Conservation (phyloP, 2,113 vertebrate genomes). For the Glareola pratincola region DNA sequence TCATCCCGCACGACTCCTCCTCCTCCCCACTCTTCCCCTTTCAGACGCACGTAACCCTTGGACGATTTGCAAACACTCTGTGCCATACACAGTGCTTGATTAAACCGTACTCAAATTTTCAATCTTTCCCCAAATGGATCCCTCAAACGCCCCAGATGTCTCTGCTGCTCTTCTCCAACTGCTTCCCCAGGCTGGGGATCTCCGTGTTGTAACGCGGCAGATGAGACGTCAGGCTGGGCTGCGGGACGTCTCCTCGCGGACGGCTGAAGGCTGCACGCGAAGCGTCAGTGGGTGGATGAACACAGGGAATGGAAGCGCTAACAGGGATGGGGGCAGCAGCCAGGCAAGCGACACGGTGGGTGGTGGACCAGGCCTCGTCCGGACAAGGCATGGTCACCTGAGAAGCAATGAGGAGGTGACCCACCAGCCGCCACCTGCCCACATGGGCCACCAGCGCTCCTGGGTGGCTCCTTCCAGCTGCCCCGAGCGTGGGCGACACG, state of each 20-base stretch:
- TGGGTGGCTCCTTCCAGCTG: neutral
- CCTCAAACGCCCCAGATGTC: neutral
- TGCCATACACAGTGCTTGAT: neutral
- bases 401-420: neutral
- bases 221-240: rapidly evolving
- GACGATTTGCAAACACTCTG: neutral
- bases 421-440: neutral
- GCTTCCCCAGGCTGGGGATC: neutral
- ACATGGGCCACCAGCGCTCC: neutral
- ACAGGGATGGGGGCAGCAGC: neutral
- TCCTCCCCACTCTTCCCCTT: neutral
- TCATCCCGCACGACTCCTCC: neutral
- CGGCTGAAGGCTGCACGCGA: neutral
- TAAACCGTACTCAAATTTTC: neutral
- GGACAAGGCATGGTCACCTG: neutral
- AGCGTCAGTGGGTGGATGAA: neutral
- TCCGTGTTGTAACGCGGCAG: rapidly evolving
- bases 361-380: neutral
- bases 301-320: neutral
- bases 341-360: neutral
- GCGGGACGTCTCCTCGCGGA: neutral
- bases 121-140: neutral
- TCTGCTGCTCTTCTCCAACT: neutral
- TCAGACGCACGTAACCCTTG: rapidly evolving
- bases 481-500: rapidly evolving